phyloP scores from a whole-genome alignment of 2,888 invertebrate species.

The Pteria penguin region DNA sequence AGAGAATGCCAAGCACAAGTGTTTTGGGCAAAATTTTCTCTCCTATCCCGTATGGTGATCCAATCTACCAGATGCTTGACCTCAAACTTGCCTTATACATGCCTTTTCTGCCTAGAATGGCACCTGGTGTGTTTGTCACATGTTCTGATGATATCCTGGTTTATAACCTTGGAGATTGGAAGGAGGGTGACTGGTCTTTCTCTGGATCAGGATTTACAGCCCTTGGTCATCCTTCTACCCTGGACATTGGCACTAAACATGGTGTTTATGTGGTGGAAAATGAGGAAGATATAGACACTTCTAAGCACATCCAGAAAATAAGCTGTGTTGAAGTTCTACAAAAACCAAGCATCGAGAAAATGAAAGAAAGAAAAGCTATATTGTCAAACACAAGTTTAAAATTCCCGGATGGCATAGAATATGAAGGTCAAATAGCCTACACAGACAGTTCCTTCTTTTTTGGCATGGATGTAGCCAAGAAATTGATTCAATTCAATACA shows the following conservation, averaged over 20 bases:
- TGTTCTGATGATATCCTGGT: slow-evolving; percentile 81
- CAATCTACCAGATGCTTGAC: slow-evolving; percentile 80
- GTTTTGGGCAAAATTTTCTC: slow-evolving; percentile 81
- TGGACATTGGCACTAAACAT: slow-evolving; percentile 79
- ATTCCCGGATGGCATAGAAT: slow-evolving; percentile 57
- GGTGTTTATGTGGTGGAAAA: slow-evolving; percentile 81
- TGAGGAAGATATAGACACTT: slow-evolving; percentile 53
- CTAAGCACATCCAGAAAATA: slow-evolving; percentile 59
- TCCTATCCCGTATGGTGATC: slow-evolving; percentile 77
- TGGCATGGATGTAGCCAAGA: slow-evolving; percentile 74
- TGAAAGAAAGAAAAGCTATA: slow-evolving; percentile 78
- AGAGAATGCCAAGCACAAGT: slow-evolving; percentile 81
- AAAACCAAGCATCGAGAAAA: slow-evolving; percentile 79
- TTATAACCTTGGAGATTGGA: slow-evolving; percentile 66
- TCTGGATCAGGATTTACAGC: slow-evolving; percentile 79
- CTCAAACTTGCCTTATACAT: slow-evolving; percentile 80
- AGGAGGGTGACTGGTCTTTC: slow-evolving; percentile 59
- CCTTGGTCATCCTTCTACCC: slow-evolving; percentile 80
- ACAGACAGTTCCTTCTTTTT: slow-evolving; percentile 81
- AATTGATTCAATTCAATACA: slow-evolving; percentile 75
- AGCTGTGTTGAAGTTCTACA: slow-evolving; percentile 80
- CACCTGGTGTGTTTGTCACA: slow-evolving; percentile 79
- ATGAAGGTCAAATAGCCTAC: slow-evolving; percentile 74
- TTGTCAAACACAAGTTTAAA: slow-evolving; percentile 54
- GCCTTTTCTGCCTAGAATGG: slow-evolving; percentile 79